Conservation (phyloP, 1,140 invertebrate species). For the Melipona quadrifasciata region DNA sequence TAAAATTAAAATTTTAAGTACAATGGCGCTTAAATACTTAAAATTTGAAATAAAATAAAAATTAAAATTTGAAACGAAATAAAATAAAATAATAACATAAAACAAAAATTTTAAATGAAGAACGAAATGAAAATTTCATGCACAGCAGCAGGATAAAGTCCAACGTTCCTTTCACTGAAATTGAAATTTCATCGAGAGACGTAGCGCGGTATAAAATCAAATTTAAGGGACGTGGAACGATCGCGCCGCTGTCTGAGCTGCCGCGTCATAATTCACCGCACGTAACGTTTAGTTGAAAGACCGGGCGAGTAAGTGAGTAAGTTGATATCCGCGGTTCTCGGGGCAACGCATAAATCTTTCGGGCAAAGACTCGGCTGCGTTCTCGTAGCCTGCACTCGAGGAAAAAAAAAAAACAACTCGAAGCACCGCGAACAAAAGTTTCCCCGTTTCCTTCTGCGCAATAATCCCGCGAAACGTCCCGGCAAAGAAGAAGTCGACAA, state of each 20-base stretch:
- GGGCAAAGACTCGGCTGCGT: background rate
- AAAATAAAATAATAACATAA: too few species aligned
- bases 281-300: background rate
- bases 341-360: constrained; percentile 9
- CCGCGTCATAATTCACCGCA: background rate
- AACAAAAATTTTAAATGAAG: too few species aligned
- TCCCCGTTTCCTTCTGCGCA: background rate
- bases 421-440: background rate
- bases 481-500: background rate
- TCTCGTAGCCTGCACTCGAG: background rate
- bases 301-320: too few species aligned
- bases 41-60: too few species aligned
- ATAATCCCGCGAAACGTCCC: background rate
- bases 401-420: background rate
- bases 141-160: too few species aligned
- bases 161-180: background rate
- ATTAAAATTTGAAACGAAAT: too few species aligned
- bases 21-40: too few species aligned
- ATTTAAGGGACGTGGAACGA: background rate
- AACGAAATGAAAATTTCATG: too few species aligned
- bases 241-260: background rate
- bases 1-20: too few species aligned
- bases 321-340: background rate
- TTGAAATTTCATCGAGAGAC: background rate
- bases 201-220: background rate